Evolutionary conservation across 2,888 invertebrate species (phyloP), one percentile per base, ranked within the genome.

Genomic region (Pristionchus fissidentatus): DNA sequence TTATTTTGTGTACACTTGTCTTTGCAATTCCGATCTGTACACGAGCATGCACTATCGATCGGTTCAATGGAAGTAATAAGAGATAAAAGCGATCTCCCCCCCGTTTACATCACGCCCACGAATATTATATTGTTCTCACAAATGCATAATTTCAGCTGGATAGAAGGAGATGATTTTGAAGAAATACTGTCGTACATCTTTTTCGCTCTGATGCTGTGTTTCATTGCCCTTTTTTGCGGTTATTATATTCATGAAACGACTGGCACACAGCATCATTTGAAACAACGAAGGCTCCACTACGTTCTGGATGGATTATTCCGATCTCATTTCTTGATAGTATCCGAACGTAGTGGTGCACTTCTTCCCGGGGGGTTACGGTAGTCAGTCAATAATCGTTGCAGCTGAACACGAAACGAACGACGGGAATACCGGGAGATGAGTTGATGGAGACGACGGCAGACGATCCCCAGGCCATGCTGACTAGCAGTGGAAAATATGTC

Each of bases 401-500:
- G 92, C 83, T 88, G 73, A 91, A 89, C 85, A 86, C 87, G 41
- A 88, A 89, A 43, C 86, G 97, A 91, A 97, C 97, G 92, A 98
- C 98, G 52, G 99, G 99, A 60, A 99, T 99, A 91, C 99, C 99
- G 10, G 94, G 96, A 49, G 90, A 91, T 70, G 92, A 92, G 83
- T 85, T 92, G 84, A 91, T 92, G 90, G 91, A 90, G 84, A 92
- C 92, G 41, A 91, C 92, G 10, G 86, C 92, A 7, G 90, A 92
- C 70, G 92, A 93, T 80, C 93, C 93, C 7, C 93, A 93, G 55
- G 94, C 93, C 3, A 92, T 93, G 87, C 85, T 93, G 90, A 90
- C 93, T 62, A 90, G 92, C n/a, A 89, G 90, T 38, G 94, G 94
- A 49, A 92, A 92, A 84, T 93, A 92, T 89, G 93, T 93, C 83